Evolutionary conservation across 2,797 vertebrate genomes (phyloP), one percentile per base, ranked within the genome.

Genomic region (Ctenochaetus hawaiiensis): DNA sequence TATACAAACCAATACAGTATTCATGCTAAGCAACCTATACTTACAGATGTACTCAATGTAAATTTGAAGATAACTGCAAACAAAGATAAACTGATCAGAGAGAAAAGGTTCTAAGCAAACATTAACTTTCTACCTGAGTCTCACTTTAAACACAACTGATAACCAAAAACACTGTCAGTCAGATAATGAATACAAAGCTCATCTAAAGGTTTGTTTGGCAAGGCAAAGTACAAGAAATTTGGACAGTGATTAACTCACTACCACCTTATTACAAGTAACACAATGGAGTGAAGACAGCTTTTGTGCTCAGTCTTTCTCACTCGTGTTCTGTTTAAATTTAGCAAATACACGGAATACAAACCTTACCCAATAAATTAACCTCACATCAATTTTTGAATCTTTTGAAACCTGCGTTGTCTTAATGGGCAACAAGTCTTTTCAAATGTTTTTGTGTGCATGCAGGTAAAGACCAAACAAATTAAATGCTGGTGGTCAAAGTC

Each of bases 151-250:
- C 0, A 14, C 11, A 1, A 59, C 30, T 39, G 17, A 39, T 49
- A 34, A 43, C 14, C 23, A n/a, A 4, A n/a, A 13, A 22, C 4
- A 37, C 12, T 11, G 7, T 13, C 8, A 57, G 47, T 34, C 7
- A 58, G 30, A 54, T 51, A 63, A 65, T 45, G 18, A 2, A 45
- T 4, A 68, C 71, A 65, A 4, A 67, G 63, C 11, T 54, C 14
- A 59, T 57, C 57, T 12, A 52, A 52, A 26, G 18, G 16, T 18
- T 62, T 72, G 2, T 16, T 12, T 30, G 18, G 8, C 10, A 47
- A 74, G 56, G 20, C 70, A 78, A 80, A 85, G 76, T 77, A 49
- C 69, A 77, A 16, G 23, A 58, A 22, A 62, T 52, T 8, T 1
- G 8, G 30, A 62, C 37, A 71, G 22, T 69, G 49, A 71, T 71